These are phyloP conservation scores for Gopherus evgoodei DNA, from an alignment of 2,113 vertebrate species.

Conservation along the genomic window DNA sequence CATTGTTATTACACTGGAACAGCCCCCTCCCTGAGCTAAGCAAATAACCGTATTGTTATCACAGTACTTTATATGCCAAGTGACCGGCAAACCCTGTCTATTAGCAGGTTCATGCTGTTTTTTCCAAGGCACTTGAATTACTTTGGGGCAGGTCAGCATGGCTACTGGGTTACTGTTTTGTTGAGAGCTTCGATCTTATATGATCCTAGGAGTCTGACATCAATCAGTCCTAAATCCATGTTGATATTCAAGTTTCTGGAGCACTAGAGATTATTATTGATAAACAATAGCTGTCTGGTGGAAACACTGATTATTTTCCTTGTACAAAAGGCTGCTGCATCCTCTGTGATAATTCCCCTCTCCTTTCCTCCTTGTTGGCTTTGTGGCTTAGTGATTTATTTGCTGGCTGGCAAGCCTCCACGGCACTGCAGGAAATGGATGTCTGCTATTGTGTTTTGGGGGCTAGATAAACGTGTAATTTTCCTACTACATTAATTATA, in stretches of 20 bases:
- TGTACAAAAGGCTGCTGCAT: constrained; percentile 30
- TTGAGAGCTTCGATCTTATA: not conserved
- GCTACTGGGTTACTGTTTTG: not conserved
- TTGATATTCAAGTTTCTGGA: not conserved
- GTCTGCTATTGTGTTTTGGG: constrained; percentile 43
- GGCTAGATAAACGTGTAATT: constrained; percentile 14
- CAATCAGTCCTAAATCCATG: not conserved
- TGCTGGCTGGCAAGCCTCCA: not conserved
- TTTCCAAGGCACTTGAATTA: not conserved
- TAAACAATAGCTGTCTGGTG: constrained; percentile 47
- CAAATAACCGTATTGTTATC: not conserved
- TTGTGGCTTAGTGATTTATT: constrained; percentile 55
- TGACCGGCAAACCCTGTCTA: not conserved
- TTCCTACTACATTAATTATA: constrained; percentile 47
- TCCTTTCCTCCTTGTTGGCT: constrained; percentile 32
- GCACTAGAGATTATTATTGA: not conserved
- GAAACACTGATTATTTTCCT: constrained; percentile 36
- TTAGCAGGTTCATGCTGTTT: not conserved
- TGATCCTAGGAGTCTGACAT: not conserved
- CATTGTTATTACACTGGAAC: not conserved
- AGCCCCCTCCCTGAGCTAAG: constrained; percentile 2
- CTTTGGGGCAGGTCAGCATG: not conserved
- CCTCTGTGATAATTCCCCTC: constrained; percentile 36
- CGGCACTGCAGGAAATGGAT: constrained; percentile 54
- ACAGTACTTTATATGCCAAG: not conserved